These are phyloP conservation scores for Hydrozoanthus gracilis DNA, from an alignment of 92 coral and sea anemone species.

Conservation along the genomic window DNA sequence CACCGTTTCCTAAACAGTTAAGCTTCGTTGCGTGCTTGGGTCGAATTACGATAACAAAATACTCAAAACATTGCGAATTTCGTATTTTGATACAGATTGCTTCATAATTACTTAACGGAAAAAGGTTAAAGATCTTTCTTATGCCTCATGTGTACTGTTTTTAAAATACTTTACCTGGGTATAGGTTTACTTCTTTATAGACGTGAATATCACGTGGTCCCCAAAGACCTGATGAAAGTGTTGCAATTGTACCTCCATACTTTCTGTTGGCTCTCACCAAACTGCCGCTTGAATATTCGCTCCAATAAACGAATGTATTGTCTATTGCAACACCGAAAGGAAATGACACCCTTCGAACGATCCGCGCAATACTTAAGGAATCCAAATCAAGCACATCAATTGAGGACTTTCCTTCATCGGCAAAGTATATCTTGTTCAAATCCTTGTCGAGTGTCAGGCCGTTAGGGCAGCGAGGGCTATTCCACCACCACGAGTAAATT, in stretches of 20 bases:
- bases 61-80: too few relatives aligned
- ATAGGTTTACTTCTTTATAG: neutral
- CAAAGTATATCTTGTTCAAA: constrained; percentile 20
- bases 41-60: too few relatives aligned
- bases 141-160: neutral
- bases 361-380: neutral
- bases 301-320: constrained; percentile 20
- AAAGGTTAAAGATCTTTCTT: neutral
- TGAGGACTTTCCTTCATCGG: constrained; percentile 11
- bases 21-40: too few relatives aligned
- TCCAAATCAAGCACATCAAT: constrained; percentile 3
- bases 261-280: neutral
- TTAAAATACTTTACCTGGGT: neutral
- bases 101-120: too few relatives aligned
- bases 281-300: neutral
- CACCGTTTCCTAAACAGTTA: too few relatives aligned
- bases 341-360: neutral
- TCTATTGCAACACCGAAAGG: constrained; percentile 24
- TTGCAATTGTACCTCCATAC: neutral
- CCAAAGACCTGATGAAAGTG: neutral
- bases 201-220: constrained; percentile 6
- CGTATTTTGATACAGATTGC: too few relatives aligned
- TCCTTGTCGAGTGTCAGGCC: constrained; percentile 24
- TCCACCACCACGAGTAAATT: neutral
- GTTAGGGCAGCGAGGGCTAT: constrained; percentile 11